phyloP scores from a whole-genome alignment of 1,140 invertebrate species.

The Tenebrio molitor region DNA sequence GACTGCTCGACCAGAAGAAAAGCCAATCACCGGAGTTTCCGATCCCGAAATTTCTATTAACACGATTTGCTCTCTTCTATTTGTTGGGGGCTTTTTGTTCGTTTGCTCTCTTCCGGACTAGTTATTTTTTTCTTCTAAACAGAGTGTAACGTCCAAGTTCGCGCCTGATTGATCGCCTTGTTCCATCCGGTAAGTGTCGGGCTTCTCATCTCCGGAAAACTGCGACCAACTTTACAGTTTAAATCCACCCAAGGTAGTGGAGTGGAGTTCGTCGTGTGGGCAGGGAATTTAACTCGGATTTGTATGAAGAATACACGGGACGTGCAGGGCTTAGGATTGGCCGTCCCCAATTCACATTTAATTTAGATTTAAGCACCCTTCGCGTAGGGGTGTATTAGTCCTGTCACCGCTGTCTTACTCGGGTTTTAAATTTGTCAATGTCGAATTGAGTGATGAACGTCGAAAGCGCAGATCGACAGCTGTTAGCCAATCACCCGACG shows the following conservation, averaged over 20 bases:
- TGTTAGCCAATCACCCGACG: slow-evolving; percentile 24
- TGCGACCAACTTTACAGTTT: slow-evolving; percentile 3
- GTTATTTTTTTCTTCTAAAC: slow-evolving; percentile 11
- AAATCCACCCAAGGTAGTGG: slow-evolving; percentile 2
- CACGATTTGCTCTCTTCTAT: background rate
- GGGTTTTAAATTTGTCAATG: slow-evolving; percentile 25
- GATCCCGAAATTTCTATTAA: background rate
- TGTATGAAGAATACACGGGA: background rate
- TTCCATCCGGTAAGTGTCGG: background rate
- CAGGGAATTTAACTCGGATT: background rate
- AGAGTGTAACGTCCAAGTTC: too few species aligned
- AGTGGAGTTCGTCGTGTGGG: background rate
- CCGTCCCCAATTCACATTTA: slow-evolving; percentile 1
- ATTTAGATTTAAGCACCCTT: slow-evolving; percentile 21
- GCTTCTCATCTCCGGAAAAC: slow-evolving; percentile 1
- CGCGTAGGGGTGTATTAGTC: slow-evolving; percentile 4
- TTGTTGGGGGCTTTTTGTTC: background rate
- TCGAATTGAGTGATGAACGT: slow-evolving; percentile 22
- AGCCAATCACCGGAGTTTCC: slow-evolving; percentile 3
- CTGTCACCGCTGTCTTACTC: slow-evolving; percentile 11
- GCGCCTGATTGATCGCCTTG: slow-evolving; percentile 16
- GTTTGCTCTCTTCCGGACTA: background rate
- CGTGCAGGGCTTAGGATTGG: background rate
- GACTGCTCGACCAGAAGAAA: background rate
- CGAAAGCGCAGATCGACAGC: slow-evolving; percentile 13